Conservation (phyloP, 2,113 vertebrate species). For the Pelecanoides urinatrix region DNA sequence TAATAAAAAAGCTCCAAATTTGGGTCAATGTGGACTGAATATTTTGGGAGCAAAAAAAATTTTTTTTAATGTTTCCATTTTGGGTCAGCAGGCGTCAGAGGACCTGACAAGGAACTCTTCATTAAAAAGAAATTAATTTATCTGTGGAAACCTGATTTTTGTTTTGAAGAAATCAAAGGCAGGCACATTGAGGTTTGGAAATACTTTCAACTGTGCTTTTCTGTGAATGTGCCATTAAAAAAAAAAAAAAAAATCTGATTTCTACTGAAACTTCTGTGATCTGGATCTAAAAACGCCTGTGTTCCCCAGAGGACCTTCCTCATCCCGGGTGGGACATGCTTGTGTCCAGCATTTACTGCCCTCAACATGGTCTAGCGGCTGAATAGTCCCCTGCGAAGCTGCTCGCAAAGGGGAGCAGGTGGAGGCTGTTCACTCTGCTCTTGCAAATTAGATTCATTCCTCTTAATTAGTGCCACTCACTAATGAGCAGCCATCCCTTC, state of each 20-base stretch:
- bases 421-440: background rate
- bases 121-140: background rate
- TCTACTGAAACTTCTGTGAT: background rate
- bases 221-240: background rate
- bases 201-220: background rate
- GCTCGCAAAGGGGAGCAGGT: background rate
- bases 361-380: background rate
- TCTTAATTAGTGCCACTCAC: background rate
- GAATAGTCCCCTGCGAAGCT: background rate
- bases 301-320: background rate
- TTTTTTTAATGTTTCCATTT: background rate
- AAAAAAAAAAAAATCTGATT: background rate
- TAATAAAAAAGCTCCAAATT: background rate
- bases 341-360: background rate
- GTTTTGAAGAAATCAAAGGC: conserved; percentile 21
- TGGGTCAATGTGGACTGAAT: background rate
- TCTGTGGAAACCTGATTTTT: background rate
- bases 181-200: background rate
- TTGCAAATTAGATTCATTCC: background rate
- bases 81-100: conserved; percentile 9
- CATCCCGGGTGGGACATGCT: background rate
- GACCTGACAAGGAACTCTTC: background rate
- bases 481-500: background rate
- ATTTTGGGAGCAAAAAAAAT: fast-evolving
- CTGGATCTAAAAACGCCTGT: background rate